A percentile compares a stretch with the other conserved stretches of the same genome.
phyloP scores from a whole-genome alignment of 2,888 invertebrate species.

The Megalurothrips usitatus region DNA sequence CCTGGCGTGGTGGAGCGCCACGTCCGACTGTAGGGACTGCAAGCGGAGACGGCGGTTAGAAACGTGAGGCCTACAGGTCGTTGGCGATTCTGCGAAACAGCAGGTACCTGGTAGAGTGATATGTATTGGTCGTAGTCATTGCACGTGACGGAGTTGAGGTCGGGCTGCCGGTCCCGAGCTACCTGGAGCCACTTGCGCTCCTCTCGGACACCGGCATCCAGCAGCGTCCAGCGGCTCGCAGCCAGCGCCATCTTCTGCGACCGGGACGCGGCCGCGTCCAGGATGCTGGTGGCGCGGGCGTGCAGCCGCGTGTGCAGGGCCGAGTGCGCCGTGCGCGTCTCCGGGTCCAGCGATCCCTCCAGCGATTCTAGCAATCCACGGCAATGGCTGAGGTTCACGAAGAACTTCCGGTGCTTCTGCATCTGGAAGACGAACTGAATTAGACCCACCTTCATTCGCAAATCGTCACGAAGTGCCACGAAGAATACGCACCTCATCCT shows the following conservation, averaged over 20 bases:
- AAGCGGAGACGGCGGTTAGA: slow-evolving; percentile 32
- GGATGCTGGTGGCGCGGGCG: slow-evolving; percentile 65
- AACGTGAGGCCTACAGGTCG: slow-evolving; percentile 15
- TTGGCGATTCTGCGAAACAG: slow-evolving; percentile 6
- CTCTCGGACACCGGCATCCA: slow-evolving; percentile 77
- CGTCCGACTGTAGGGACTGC: slow-evolving; percentile 69
- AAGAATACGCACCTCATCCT: slow-evolving; percentile 50
- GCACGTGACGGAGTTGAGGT: slow-evolving; percentile 72
- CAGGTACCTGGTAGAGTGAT: slow-evolving; percentile 61
- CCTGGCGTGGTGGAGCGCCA: slow-evolving; percentile 74
- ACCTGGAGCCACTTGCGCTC: slow-evolving; percentile 79
- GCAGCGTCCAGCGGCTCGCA: slow-evolving; percentile 75
- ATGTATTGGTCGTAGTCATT: slow-evolving; percentile 81
- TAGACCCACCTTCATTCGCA: not conserved
- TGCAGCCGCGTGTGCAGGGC: slow-evolving; percentile 72
- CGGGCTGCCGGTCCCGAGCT: slow-evolving; percentile 77
- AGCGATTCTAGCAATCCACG: slow-evolving; percentile 79
- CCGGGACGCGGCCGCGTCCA: slow-evolving; percentile 75
- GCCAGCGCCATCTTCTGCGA: slow-evolving; percentile 80
- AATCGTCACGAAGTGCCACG: not conserved
- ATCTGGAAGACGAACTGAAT: slow-evolving; percentile 55
- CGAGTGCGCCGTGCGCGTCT: slow-evolving; percentile 69
- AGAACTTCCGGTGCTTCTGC: slow-evolving; percentile 83
- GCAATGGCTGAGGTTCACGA: slow-evolving; percentile 82
- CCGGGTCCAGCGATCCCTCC: slow-evolving; percentile 75